These are phyloP conservation scores for Elaphurus davidianus DNA, from an alignment of 2,113 vertebrate species.

Conservation along the genomic window DNA sequence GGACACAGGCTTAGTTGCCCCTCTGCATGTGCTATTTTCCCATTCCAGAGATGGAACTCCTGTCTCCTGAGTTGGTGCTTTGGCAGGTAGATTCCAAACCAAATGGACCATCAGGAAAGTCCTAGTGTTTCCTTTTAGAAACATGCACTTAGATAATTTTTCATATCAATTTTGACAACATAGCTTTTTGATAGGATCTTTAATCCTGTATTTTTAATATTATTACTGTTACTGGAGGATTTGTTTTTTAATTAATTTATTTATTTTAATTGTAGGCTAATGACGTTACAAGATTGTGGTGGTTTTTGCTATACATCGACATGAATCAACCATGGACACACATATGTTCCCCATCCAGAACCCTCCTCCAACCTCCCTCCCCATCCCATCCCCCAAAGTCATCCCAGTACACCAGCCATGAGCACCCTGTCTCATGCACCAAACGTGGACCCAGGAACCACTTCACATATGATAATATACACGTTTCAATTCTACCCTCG, in stretches of 20 bases:
- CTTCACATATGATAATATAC: not conserved
- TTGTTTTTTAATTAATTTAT: not conserved
- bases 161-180: not conserved
- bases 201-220: not conserved
- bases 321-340: accelerated
- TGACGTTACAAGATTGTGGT: not conserved
- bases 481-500: not conserved
- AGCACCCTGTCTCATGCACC: not conserved
- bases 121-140: not conserved
- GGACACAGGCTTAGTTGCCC: not conserved
- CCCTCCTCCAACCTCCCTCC: not conserved
- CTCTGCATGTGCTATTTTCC: not conserved
- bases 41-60: not conserved
- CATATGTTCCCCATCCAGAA: not conserved
- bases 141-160: not conserved
- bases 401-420: not conserved
- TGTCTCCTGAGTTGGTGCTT: not conserved
- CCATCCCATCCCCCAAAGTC: not conserved
- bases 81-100: not conserved
- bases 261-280: not conserved
- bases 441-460: not conserved
- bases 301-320: not conserved
- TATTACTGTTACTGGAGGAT: not conserved
- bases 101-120: not conserved
- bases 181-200: not conserved